These are phyloP conservation scores for Sialis fuliginosa DNA, from an alignment of 2,888 invertebrate species.

Conservation along the genomic window DNA sequence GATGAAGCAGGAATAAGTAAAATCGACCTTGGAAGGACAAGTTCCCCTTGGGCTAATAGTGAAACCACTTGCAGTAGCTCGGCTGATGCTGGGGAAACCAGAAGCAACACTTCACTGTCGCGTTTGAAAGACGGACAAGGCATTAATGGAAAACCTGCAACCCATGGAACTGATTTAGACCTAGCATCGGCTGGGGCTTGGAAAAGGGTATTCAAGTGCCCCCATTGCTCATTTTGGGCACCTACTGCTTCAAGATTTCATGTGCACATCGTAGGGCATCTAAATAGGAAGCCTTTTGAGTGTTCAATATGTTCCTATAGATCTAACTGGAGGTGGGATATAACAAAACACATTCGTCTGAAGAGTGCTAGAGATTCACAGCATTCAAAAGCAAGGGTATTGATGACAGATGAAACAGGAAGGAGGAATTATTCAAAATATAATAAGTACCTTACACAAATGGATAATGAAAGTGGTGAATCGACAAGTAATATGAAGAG, in stretches of 20 bases:
- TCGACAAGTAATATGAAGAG: not conserved
- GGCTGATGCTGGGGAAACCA: too few species aligned
- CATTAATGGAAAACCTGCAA: conserved; percentile 33
- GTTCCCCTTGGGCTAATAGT: conserved; percentile 7
- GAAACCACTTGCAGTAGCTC: not conserved
- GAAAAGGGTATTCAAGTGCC: conserved; percentile 78
- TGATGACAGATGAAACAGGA: conserved; percentile 85
- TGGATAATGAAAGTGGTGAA: conserved; percentile 25
- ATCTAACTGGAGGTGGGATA: conserved; percentile 95
- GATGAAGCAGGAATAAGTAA: conserved; percentile 19
- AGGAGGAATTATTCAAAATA: conserved; percentile 84
- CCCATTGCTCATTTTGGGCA: conserved; percentile 84
- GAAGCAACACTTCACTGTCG: not conserved
- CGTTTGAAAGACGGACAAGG: conserved; percentile 4
- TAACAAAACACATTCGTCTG: conserved; percentile 84
- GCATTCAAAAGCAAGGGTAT: conserved; percentile 63
- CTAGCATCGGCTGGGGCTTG: conserved; percentile 43
- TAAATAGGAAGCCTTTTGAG: conserved; percentile 86
- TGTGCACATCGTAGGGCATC: conserved; percentile 83
- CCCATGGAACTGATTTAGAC: conserved; percentile 35
- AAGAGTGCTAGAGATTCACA: conserved; percentile 72
- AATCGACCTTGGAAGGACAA: conserved; percentile 21
- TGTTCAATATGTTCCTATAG: conserved; percentile 87
- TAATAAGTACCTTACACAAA: conserved; percentile 68
- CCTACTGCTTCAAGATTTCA: conserved; percentile 85